Evolutionary conservation across 2,113 vertebrate species (phyloP).

Genomic region (Campylomormyrus tamandua): DNA sequence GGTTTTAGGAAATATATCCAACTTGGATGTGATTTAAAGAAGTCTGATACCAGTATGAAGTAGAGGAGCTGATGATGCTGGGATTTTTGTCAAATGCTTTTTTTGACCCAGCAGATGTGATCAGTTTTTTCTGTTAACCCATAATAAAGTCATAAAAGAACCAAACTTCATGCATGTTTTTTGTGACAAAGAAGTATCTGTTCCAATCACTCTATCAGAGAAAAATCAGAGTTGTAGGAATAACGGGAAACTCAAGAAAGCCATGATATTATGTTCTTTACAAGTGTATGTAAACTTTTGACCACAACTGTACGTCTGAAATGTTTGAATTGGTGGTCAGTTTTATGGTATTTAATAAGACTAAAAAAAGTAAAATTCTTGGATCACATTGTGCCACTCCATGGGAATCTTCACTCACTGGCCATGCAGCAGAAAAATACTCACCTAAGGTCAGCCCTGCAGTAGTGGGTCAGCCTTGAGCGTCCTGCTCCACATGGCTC

Average conservation of each 20-base stretch:
- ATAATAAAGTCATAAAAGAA: too few relatives aligned
- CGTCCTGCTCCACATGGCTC: constrained; percentile 65
- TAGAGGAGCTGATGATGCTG: not conserved
- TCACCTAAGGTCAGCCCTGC: constrained; percentile 74
- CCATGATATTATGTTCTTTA: too few relatives aligned
- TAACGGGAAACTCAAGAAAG: too few relatives aligned
- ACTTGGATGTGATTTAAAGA: not conserved
- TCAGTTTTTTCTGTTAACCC: too few relatives aligned
- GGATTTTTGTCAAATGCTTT: not conserved
- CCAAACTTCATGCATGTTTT: too few relatives aligned
- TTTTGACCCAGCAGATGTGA: too few relatives aligned
- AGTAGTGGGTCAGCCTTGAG: constrained; percentile 71
- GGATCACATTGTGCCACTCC: not conserved
- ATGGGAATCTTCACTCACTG: not conserved
- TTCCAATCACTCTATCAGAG: too few relatives aligned
- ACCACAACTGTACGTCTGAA: too few relatives aligned
- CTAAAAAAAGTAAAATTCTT: not conserved
- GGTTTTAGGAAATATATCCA: not conserved
- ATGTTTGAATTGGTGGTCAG: not conserved
- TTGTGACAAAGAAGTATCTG: too few relatives aligned
- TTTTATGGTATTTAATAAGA: not conserved
- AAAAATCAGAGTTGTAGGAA: too few relatives aligned
- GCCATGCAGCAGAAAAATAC: not conserved
- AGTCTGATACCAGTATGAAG: not conserved
- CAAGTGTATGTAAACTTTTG: too few relatives aligned